Evolutionary conservation across 1,140 invertebrate genomes (phyloP).

Genomic region (Lucilia sericata): DNA sequence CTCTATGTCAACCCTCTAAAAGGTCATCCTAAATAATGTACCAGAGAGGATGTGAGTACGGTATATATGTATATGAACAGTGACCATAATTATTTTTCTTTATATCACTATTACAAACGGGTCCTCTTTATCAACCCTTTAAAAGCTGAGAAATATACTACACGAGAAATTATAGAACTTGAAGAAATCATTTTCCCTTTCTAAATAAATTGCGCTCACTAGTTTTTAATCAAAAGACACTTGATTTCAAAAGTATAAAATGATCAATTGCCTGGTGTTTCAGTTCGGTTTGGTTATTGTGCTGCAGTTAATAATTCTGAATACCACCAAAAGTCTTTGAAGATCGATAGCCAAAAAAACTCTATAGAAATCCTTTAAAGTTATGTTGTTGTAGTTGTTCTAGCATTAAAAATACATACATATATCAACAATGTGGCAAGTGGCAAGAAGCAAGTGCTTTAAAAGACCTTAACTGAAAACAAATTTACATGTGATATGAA

Average conservation of each 20-base stretch:
- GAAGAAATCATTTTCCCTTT: too few relatives aligned
- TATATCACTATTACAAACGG: too few relatives aligned
- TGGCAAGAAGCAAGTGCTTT: not conserved
- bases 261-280: not conserved
- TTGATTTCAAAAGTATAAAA: not conserved
- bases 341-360: constrained; percentile 10
- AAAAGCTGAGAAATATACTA: too few relatives aligned
- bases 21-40: too few relatives aligned
- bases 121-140: too few relatives aligned
- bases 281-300: not conserved
- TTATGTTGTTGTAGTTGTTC: too few relatives aligned
- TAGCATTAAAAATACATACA: not conserved
- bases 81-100: too few relatives aligned
- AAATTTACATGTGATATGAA: constrained; percentile 15
- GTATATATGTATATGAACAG: too few relatives aligned
- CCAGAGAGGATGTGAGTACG: too few relatives aligned
- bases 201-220: too few relatives aligned
- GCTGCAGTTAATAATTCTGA: not conserved
- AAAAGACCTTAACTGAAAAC: not conserved
- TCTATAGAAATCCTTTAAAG: not conserved
- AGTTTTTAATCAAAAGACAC: not conserved
- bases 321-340: not conserved
- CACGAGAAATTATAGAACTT: too few relatives aligned
- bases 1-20: too few relatives aligned
- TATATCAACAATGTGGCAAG: not conserved